phyloP scores from a whole-genome alignment of 2,888 invertebrate genomes.

The Acronicta aceris region DNA sequence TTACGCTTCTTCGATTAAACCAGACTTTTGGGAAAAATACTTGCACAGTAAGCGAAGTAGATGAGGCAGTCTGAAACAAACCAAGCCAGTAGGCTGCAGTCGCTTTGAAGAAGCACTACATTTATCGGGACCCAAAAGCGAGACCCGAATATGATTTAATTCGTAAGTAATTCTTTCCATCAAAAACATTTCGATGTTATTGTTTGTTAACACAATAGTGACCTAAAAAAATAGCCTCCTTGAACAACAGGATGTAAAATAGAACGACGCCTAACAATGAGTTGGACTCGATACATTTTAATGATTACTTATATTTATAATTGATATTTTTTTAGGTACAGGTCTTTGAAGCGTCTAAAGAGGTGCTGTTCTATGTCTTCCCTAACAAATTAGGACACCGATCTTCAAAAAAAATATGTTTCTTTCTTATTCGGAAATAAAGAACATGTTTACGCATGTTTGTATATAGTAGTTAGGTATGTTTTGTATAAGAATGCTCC shows the following conservation, averaged over 20 bases:
- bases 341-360: constrained; percentile 3
- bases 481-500: constrained; percentile 54
- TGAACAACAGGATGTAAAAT: constrained; percentile 9
- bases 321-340: neutral
- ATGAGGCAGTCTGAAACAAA: too few species aligned
- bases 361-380: neutral
- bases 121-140: neutral
- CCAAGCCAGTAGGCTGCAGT: too few species aligned
- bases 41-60: too few species aligned
- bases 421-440: constrained; percentile 26
- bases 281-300: constrained; percentile 13
- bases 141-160: neutral
- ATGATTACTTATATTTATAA: neutral
- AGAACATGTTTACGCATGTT: constrained; percentile 24
- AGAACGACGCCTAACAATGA: constrained; percentile 13
- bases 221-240: constrained; percentile 1
- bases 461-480: constrained; percentile 25
- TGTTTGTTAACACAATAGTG: constrained; percentile 10
- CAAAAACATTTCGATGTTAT: neutral
- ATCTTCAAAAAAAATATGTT: neutral
- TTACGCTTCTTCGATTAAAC: too few species aligned
- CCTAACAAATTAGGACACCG: constrained; percentile 1
- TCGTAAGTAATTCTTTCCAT: neutral
- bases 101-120: too few species aligned
- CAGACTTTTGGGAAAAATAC: too few species aligned